Base-by-base conservation (phyloP, 2,888 invertebrate genomes). In the Patella depressa region DNA sequence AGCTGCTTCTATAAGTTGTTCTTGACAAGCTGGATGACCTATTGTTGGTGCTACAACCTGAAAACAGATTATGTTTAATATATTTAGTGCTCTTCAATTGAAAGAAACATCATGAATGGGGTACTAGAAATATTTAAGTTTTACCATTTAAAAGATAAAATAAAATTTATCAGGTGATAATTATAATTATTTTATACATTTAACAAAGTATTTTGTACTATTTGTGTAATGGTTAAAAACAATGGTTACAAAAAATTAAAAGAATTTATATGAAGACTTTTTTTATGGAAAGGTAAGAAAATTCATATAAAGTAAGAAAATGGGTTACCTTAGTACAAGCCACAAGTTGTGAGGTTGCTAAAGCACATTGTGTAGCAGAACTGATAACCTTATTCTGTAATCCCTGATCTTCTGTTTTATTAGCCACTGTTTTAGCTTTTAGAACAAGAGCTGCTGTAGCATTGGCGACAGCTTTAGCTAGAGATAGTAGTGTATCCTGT, bases 381-480 rank as follows among this genome's bases (percentile, higher is more conserved):
- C 96, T 96, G 85, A 99, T 98, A 72, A 99, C 97, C 80, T 86
- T 93, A 91, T 96, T 96, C 92, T 97, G 96, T 54, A 95, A 94
- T 59, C 94, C 95, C 82, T 95, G 95, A 87, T 96, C 95, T 85
- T 96, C 96, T 84, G 96, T 96, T 73, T 92, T 93, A 0, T 96
- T 96, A 0, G 99, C 98, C 82, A 99, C 98, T 87, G 96, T 96
- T 93, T 99, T 98, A 0, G 99, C 98, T 90, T 97, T 96, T 76
- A 99, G 93, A 2, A 99, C 99, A 75, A 99, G 93, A 1, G 97
- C 96, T 0, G 99, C 99, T 0, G 99, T 98, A 2, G 98, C 97
- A 91, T 98, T 99, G 70, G 99, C 99, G 54, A 99, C 99, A 0
- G 96, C 97, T 92, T 99, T 99, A 9, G 99, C 99, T 84, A 98